phyloP scores from a whole-genome alignment of 1,140 invertebrate species.

The Drosophila funebris region DNA sequence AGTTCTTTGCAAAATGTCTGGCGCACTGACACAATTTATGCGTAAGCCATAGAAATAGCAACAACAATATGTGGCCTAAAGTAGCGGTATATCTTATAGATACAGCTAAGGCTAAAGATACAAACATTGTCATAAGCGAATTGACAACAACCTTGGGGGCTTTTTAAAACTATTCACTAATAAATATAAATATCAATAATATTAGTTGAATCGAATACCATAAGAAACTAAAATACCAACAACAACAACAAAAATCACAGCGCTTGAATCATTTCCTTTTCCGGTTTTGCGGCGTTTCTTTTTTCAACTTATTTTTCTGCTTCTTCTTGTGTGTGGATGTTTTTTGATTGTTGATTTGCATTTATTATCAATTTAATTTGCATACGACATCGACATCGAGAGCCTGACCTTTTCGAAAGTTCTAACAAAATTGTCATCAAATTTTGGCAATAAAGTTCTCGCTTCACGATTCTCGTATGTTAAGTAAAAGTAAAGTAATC shows the following conservation, averaged over 20 bases:
- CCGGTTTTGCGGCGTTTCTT: constrained; percentile 62
- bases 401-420: constrained; percentile 61
- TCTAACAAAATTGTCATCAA: background rate
- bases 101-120: no score
- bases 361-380: constrained; percentile 62
- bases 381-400: constrained; percentile 58
- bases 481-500: constrained; percentile 1
- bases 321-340: constrained; percentile 6
- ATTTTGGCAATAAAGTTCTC: background rate
- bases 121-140: constrained; percentile 8
- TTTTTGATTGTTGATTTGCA: constrained; percentile 55
- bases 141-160: constrained; percentile 26
- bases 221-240: constrained; percentile 26
- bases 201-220: constrained; percentile 1
- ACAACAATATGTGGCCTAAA: constrained; percentile 11
- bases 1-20: constrained; percentile 1
- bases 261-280: constrained; percentile 76
- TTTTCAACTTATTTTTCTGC: constrained; percentile 24
- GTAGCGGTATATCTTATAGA: constrained; percentile 30
- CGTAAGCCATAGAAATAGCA: constrained; percentile 20
- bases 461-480: no score
- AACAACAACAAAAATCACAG: constrained; percentile 26
- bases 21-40: constrained; percentile 26
- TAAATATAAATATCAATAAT: constrained; percentile 44
- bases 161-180: constrained; percentile 18